These are phyloP conservation scores for Delichon dasypus DNA, from an alignment of 2,797 vertebrate species.

Conservation along the genomic window DNA sequence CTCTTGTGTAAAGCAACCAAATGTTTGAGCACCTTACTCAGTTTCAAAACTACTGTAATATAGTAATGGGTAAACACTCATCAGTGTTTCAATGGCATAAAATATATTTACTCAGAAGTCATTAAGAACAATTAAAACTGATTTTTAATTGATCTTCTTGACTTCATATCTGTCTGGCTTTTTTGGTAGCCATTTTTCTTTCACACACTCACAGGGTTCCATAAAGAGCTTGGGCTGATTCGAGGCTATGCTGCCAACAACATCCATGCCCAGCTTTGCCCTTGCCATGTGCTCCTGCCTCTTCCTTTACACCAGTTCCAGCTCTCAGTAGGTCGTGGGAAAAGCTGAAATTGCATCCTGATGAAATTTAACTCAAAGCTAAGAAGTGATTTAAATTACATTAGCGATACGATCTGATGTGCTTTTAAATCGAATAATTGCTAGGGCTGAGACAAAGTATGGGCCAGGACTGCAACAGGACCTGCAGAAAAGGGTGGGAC, in stretches of 20 bases:
- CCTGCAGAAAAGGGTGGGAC: not conserved
- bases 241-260: not conserved
- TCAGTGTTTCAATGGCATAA: not conserved
- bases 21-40: not conserved
- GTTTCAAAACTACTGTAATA: not conserved
- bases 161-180: not conserved
- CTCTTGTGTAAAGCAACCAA: not conserved
- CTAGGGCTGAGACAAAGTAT: not conserved
- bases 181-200: not conserved
- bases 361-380: conserved; percentile 2
- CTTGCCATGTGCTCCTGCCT: not conserved
- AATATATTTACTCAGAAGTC: not conserved
- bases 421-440: not conserved
- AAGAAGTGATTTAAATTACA: not conserved
- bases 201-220: not conserved
- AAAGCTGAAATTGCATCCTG: not conserved
- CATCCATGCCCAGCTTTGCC: not conserved
- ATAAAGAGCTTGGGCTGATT: not conserved
- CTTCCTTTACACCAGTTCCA: not conserved
- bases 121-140: not conserved
- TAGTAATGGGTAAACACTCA: not conserved
- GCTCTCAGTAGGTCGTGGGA: not conserved
- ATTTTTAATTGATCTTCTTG: not conserved
- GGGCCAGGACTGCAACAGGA: not conserved
- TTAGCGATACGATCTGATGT: not conserved